Percentiles rank a stretch among this genome's conserved stretches.
Conservation (phyloP, 2,113 vertebrate genomes). For the Ailuropoda melanoleuca region DNA sequence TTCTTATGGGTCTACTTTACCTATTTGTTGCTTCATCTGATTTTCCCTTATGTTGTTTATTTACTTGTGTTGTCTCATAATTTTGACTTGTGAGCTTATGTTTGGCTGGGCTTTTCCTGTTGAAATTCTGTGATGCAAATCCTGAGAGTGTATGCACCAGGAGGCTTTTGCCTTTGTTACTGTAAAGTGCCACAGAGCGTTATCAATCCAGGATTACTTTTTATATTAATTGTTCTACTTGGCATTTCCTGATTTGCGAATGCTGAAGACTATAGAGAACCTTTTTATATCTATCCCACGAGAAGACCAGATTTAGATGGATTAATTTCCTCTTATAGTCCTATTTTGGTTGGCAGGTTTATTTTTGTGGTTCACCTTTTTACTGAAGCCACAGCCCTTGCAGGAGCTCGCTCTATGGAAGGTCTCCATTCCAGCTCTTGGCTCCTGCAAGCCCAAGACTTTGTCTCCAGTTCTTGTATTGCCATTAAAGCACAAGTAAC, state of each 20-base stretch:
- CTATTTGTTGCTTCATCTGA: not conserved
- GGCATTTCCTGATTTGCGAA: not conserved
- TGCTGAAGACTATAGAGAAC: not conserved
- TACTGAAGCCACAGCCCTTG: not conserved
- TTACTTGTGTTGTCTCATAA: constrained; percentile 16
- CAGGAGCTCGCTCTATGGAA: not conserved
- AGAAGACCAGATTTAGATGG: not conserved
- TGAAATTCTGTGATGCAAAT: not conserved
- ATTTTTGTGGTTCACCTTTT: not conserved
- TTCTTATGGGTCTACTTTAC: not conserved
- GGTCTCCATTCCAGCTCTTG: not conserved
- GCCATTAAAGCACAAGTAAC: not conserved
- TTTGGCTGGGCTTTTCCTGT: not conserved
- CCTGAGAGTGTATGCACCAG: not conserved
- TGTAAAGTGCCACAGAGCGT: not conserved
- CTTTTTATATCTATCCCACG: not conserved
- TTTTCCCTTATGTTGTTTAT: constrained; percentile 11
- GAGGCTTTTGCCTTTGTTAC: not conserved
- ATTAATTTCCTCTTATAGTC: not conserved
- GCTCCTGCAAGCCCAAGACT: not conserved
- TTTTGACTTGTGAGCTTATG: not conserved
- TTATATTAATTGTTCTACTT: not conserved
- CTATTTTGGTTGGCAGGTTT: not conserved
- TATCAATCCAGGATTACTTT: not conserved
- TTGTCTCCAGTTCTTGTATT: not conserved